Conservation (phyloP, 2,888 invertebrate species). For the Ametastegia equiseti region DNA sequence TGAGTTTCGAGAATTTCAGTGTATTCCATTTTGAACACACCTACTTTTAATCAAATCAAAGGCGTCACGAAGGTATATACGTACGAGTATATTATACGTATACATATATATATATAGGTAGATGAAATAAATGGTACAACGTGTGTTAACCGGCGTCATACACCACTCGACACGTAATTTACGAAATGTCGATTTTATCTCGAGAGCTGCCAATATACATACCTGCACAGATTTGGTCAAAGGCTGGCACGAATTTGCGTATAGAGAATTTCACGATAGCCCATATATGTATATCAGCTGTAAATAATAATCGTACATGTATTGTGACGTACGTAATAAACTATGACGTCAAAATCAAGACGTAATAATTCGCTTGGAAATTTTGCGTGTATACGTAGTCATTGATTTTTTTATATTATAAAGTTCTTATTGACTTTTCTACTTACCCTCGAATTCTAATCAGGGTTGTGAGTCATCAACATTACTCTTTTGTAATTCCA, state of each 20-base stretch:
- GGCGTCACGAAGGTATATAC: neutral
- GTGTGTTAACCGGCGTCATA: neutral
- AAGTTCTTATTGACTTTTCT: no score
- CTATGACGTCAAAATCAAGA: neutral
- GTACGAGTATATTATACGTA: neutral
- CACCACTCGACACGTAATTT: neutral
- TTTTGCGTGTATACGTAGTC: neutral
- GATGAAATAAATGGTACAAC: neutral
- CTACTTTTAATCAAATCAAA: no score
- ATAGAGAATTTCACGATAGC: neutral
- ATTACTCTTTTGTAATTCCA: no score
- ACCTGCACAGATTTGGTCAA: neutral
- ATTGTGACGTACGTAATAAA: no score
- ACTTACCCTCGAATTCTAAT: no score
- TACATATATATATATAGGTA: neutral
- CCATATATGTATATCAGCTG: neutral
- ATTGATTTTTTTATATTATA: neutral
- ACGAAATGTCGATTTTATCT: neutral
- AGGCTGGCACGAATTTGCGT: neutral
- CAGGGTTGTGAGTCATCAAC: no score
- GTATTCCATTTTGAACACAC: no score
- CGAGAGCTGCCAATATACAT: neutral
- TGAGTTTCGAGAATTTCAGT: no score
- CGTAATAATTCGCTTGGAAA: neutral
- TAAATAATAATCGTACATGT: no score